Evolutionary conservation across 2,888 invertebrate genomes (phyloP), one percentile per base, ranked within the genome.

Genomic region (Eumacrocentrus americanus): DNA sequence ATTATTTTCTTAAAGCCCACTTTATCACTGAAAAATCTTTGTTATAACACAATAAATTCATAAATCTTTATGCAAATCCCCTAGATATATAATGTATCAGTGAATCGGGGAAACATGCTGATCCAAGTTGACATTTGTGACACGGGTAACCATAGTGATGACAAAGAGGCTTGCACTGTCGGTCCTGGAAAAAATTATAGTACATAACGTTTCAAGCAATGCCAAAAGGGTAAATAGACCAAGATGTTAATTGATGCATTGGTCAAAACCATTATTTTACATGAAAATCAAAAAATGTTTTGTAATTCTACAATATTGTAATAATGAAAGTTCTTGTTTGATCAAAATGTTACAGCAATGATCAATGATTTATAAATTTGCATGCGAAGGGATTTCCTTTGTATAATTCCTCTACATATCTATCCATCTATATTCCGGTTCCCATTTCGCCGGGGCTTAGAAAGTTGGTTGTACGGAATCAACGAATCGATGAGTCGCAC

Each of bases 401-500:
- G 0, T 11, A 6, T 22, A 5, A 4, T n/a, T 5, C 20, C 22
- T 9, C 22, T 44, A 6, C n/a, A 20, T 22, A 16, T 1, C 14
- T 40, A 37, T 40, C 16, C 9, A 40, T 14, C 38, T 5, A 18
- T 18, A 16, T 40, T 2, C 38, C 14, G 7, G 38, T 14, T 40
- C 9, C 9, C 16, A 48, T 16, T 29, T 48, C 11, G 14, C 12
- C 14, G 1, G 11, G 11, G 22, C 42, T 42, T 35, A 20, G 9
- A 20, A 50, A 50, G 35, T 50, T 50, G 6, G 34, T 20, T 50
- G 5, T 20, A 23, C 47, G n/a, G n/a, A n/a, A n/a, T n/a, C n/a
- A 34, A 48, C 35, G 23, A 65, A 62, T 62, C 65, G 58, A 65
- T 63, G 62, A 60, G 52, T 50, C 38, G 34, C 48, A 23, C 29